Conservation (phyloP, 2,888 invertebrate genomes). For the Amblyjoppa proteus region DNA sequence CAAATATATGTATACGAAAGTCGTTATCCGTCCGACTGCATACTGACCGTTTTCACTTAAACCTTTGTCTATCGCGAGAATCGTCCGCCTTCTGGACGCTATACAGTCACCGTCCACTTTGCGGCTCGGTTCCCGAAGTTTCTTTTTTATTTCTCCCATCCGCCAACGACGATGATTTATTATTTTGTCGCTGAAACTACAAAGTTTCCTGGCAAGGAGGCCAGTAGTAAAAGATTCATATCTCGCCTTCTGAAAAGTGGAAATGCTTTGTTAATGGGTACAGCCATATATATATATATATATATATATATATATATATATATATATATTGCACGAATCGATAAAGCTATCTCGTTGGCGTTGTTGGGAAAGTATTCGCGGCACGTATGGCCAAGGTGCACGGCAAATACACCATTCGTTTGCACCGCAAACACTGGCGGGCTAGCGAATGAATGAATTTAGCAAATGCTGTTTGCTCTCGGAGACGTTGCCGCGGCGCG, state of each 20-base stretch:
- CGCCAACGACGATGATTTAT: background rate
- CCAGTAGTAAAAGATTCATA: conserved; percentile 16
- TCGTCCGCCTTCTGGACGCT: no score
- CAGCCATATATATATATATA: background rate
- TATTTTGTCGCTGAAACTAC: background rate
- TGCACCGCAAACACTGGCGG: conserved; percentile 65
- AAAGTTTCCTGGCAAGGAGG: background rate
- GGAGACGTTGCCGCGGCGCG: conserved; percentile 54
- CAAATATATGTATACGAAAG: background rate
- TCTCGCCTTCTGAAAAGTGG: background rate
- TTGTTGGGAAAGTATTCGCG: conserved; percentile 60
- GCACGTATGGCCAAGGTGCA: conserved; percentile 65
- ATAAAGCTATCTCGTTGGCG: conserved; percentile 59
- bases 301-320: no score
- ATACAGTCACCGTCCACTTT: background rate
- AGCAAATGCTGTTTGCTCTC: conserved; percentile 70
- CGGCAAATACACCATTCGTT: conserved; percentile 67
- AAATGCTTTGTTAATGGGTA: conserved; percentile 46
- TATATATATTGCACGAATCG: conserved; percentile 40
- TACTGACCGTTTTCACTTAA: background rate
- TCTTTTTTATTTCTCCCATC: background rate
- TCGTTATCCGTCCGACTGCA: background rate
- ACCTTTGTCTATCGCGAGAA: background rate
- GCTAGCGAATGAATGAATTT: conserved; percentile 69
- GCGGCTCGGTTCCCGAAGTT: background rate